Evolutionary conservation across 2,113 vertebrate genomes (phyloP), one percentile per base, ranked within the genome.

Genomic region (Scytalopus superciliaris): DNA sequence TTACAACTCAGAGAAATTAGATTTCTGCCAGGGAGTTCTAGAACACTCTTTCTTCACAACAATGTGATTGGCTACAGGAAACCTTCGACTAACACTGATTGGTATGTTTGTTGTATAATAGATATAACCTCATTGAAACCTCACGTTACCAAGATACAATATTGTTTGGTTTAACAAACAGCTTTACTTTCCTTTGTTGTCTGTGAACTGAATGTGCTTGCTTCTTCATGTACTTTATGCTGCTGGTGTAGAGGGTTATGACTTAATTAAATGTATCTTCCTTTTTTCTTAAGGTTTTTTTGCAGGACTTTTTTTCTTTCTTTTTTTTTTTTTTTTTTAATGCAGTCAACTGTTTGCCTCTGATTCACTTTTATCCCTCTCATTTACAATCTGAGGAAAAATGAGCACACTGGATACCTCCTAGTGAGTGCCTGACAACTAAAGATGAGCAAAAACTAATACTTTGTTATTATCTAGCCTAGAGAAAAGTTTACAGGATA

Each of bases 381-480:
- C 87, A 92, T 94, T 94, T 85, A 87, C 70, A 94, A 78, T 78
- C 75, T 47, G 40, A 93, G 75, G 80, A 87, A 70, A 87, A 97
- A 90, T 67, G 66, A 94, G 62, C 28, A 77, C 33, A 60, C 27
- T 87, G 68, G 21, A 74, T 95, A 90, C 86, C 84, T 91, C 89
- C 87, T 82, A 88, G 53, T 91, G 87, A 87, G 93, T 68, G 52
- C 37, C 52, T 97, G 85, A 97, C 90, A 96, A 90, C 75, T 79
- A 78, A 89, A 96, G 93, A 96, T 79, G 87, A 97, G 76, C 56
- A 95, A 94, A 96, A 97, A 89, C 72, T 95, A 95, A 96, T 97
- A 94, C 66, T 84, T 94, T 81, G 72, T 89, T 97, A 93, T 97
- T 96, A 96, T 96, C 92, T 95, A 75, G 82, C 91, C 91, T 96